Conservation (phyloP, 1,140 invertebrate species). For the Drosophila tropicalis region DNA sequence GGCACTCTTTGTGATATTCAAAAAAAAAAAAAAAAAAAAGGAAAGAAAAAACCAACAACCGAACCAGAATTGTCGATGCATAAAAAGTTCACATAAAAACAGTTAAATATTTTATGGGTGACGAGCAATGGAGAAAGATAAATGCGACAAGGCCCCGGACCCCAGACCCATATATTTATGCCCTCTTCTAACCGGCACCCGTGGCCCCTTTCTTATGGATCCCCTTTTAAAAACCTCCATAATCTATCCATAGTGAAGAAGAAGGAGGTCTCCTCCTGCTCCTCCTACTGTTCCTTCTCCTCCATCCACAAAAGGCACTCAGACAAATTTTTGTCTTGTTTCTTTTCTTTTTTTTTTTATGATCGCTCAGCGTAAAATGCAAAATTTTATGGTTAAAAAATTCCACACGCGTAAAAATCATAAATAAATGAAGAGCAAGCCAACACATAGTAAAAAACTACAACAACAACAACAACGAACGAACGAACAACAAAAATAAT, state of each 20-base stretch:
- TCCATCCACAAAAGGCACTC: slow-evolving; percentile 20
- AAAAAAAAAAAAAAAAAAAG: background rate
- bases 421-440: slow-evolving; percentile 75
- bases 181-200: background rate
- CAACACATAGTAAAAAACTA: slow-evolving; percentile 61
- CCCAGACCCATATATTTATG: background rate
- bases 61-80: slow-evolving; percentile 21
- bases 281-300: background rate
- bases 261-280: background rate
- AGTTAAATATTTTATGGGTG: slow-evolving; percentile 60
- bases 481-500: no score
- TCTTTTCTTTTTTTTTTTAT: slow-evolving; percentile 36
- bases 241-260: slow-evolving; percentile 8
- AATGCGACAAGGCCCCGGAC: slow-evolving; percentile 32
- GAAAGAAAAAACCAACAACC: background rate
- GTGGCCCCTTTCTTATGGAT: background rate
- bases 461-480: background rate
- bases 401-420: slow-evolving; percentile 70
- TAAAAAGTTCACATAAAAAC: slow-evolving; percentile 64
- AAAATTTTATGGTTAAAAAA: slow-evolving; percentile 72
- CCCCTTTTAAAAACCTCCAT: background rate
- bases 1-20: no score
- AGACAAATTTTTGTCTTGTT: slow-evolving; percentile 12
- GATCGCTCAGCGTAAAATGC: slow-evolving; percentile 66
- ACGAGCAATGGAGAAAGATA: slow-evolving; percentile 36